Base-by-base conservation (phyloP, 2,113 vertebrate species). In the Anoura caudifer region DNA sequence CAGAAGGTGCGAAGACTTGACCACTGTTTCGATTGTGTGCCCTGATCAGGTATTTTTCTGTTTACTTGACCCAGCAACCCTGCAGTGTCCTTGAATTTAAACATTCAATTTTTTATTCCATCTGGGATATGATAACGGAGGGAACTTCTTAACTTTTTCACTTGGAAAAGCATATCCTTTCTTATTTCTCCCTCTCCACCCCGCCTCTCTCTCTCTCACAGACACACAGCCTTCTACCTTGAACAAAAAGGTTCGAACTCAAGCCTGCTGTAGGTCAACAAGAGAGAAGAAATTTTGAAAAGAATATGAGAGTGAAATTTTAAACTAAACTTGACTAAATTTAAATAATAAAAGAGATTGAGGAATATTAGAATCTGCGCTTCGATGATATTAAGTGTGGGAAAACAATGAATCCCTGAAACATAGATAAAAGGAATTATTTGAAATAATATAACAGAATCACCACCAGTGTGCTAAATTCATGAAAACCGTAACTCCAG, bases 41-140 rank as follows among this genome's bases (percentile, higher is more conserved):
- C 67, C 26, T 45, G 38, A 76, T 91, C 67, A 90, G 28, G 33
- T 56, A 65, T 75, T 43, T 94, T 81, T 81, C 24, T 94, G 10
- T 94, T 95, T 89, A 96, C 45, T 63, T 76, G 69, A 92, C 31
- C 84, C 67, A 52, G 22, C 3, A 59, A 92, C 31, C 79, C 67
- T 59, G 17, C 4, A 59, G 20, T 72, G n/a, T 76, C 38, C 59
- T 92, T 89, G 59, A 92, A 92, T 91, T 86, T 94, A 43, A 95
- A 95, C 91, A 86, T 82, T 63, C 36, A 61, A 54, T 26, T 20
- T 94, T 83, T 63, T 70, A 85, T 89, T 75, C 70, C 43, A 54
- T 20, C 7, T 76, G 83, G 73, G 17, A 91, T 76, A 89, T 89
- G 65, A 50, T 76, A 80, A 96, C 72, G 36, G 22, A 63, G 10